A percentile compares a stretch with the other conserved stretches of the same genome.
These are phyloP conservation scores for Ivindomyrus marchei DNA, from an alignment of 2,113 vertebrate species.

Conservation along the genomic window DNA sequence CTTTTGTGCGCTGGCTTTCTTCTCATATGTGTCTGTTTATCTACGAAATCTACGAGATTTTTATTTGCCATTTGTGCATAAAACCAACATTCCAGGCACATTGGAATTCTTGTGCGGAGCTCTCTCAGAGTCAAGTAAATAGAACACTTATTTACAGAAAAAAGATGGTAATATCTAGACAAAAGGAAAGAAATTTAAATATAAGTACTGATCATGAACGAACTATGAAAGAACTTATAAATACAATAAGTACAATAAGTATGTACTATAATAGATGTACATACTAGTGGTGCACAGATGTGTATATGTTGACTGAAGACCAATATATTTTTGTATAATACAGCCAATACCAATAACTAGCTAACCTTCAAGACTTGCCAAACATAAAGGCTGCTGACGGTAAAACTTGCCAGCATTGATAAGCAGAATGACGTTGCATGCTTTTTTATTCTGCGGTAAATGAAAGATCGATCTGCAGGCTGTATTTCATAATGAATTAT, in stretches of 20 bases:
- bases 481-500: not conserved
- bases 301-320: not conserved
- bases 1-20: not conserved
- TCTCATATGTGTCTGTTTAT: not conserved
- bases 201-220: too few relatives aligned
- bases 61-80: too few relatives aligned
- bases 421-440: not conserved
- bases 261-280: not conserved
- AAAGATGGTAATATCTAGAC: too few relatives aligned
- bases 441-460: not conserved
- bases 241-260: too few relatives aligned
- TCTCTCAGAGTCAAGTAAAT: too few relatives aligned
- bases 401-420: not conserved
- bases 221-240: too few relatives aligned
- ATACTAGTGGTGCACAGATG: not conserved
- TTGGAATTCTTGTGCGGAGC: too few relatives aligned
- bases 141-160: too few relatives aligned
- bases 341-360: not conserved
- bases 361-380: not conserved
- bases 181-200: too few relatives aligned
- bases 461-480: not conserved
- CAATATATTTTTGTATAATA: not conserved
- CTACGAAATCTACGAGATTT: not conserved
- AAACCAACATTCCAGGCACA: too few relatives aligned
- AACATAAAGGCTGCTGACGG: not conserved